phyloP scores from a whole-genome alignment of 2,797 vertebrate species.

The Gymnocypris eckloni region DNA sequence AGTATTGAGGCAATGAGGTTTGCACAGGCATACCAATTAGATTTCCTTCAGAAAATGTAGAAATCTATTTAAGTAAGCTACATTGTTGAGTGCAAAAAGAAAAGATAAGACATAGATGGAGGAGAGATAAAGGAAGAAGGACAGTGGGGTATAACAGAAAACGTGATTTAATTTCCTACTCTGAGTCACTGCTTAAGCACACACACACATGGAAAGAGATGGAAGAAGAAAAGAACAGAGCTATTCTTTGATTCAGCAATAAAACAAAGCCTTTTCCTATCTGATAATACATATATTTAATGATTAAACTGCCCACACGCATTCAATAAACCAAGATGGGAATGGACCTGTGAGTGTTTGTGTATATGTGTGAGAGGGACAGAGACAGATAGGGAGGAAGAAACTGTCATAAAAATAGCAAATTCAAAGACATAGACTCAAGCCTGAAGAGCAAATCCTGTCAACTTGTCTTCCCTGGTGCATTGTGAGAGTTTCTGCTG shows the following conservation, averaged over 20 bases:
- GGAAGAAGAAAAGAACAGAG: slow-evolving; percentile 1
- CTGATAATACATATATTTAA: slow-evolving; percentile 32
- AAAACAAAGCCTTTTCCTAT: slow-evolving; percentile 13
- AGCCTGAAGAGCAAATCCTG: slow-evolving; percentile 51
- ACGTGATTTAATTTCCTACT: slow-evolving; percentile 30
- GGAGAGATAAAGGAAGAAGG: slow-evolving; percentile 8
- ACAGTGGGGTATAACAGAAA: slow-evolving; percentile 39
- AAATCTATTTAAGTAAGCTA: not conserved
- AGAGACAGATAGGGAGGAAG: slow-evolving; percentile 37
- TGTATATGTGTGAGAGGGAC: slow-evolving; percentile 18
- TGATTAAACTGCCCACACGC: slow-evolving; percentile 29
- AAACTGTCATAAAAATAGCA: slow-evolving; percentile 58
- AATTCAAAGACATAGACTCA: slow-evolving; percentile 28
- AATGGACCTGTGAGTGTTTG: slow-evolving; percentile 31
- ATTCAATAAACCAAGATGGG: slow-evolving; percentile 32
- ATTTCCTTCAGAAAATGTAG: not conserved
- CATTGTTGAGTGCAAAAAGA: not conserved
- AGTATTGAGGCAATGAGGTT: not conserved
- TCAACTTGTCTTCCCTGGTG: slow-evolving; percentile 45
- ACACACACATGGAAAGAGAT: slow-evolving; percentile 10
- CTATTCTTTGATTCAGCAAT: not conserved
- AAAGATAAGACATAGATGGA: not conserved
- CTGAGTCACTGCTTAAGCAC: slow-evolving; percentile 49
- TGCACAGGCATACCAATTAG: not conserved
- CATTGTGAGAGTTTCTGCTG: slow-evolving; percentile 25